Evolutionary conservation across 92 coral and sea anemone species (phyloP).

Genomic region (Muricea muricata): DNA sequence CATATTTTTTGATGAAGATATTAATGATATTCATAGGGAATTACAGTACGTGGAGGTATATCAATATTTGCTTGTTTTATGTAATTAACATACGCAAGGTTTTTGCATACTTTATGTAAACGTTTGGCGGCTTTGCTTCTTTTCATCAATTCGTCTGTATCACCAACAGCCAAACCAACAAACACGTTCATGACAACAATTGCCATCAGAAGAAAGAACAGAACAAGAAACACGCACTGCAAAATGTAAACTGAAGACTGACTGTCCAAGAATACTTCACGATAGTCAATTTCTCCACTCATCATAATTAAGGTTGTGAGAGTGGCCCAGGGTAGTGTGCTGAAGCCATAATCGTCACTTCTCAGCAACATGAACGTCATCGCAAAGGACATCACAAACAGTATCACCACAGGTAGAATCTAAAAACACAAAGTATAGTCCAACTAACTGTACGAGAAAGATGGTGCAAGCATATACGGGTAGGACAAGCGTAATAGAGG

Average conservation of each 20-base stretch:
- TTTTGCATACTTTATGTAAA: background rate
- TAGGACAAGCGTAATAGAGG: too few relatives aligned
- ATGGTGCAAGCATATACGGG: too few relatives aligned
- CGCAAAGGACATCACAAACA: background rate
- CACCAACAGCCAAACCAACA: slow-evolving; percentile 9
- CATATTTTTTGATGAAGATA: too few relatives aligned
- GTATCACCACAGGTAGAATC: background rate
- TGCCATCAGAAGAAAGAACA: background rate
- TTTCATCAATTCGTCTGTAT: background rate
- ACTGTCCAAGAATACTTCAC: slow-evolving; percentile 4
- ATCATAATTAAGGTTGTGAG: slow-evolving; percentile 15
- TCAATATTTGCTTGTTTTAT: background rate
- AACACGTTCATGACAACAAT: slow-evolving; percentile 24
- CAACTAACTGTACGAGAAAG: too few relatives aligned
- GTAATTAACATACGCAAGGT: too few relatives aligned
- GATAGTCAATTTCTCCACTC: slow-evolving; percentile 15
- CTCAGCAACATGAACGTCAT: slow-evolving; percentile 3
- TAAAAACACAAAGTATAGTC: background rate
- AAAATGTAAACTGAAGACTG: background rate
- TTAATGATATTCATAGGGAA: too few relatives aligned
- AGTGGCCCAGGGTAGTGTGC: background rate
- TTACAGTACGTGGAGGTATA: too few relatives aligned
- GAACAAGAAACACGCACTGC: background rate
- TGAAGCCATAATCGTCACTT: background rate
- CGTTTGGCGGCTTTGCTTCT: background rate